Conservation (phyloP, 2,888 invertebrate genomes). For the Drosophila melanosoma region DNA sequence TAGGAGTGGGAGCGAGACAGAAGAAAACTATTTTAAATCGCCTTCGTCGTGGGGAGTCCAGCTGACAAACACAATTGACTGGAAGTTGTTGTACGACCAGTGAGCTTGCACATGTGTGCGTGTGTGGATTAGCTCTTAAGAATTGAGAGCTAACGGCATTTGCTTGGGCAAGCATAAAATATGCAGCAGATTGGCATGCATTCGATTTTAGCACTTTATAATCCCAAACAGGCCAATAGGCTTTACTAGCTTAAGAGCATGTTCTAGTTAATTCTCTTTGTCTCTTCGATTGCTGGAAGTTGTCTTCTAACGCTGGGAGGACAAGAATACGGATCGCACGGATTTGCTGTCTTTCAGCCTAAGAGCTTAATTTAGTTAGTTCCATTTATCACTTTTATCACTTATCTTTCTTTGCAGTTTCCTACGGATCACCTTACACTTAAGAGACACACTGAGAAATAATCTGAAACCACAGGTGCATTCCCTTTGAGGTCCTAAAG, state of each 20-base stretch:
- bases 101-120: conserved; percentile 53
- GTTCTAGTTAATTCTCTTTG: not conserved
- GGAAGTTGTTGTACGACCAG: conserved; percentile 59
- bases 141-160: conserved; percentile 1
- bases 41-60: conserved; percentile 24
- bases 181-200: not conserved
- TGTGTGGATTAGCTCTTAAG: conserved; percentile 52
- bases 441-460: not conserved
- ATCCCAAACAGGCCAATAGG: not conserved
- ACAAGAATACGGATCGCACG: not conserved
- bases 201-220: not conserved
- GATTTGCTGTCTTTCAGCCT: not conserved
- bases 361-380: not conserved
- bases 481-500: not conserved
- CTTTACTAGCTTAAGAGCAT: not conserved
- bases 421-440: not conserved
- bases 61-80: conserved; percentile 68
- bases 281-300: not conserved
- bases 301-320: not conserved
- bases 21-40: conserved; percentile 31
- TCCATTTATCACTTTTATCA: not conserved
- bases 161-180: conserved; percentile 2
- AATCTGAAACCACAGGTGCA: not conserved
- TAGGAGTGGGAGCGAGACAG: conserved; percentile 1
- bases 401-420: not conserved